phyloP scores from a whole-genome alignment of 2,113 vertebrate genomes.

The Gasterosteus aculeatus region DNA sequence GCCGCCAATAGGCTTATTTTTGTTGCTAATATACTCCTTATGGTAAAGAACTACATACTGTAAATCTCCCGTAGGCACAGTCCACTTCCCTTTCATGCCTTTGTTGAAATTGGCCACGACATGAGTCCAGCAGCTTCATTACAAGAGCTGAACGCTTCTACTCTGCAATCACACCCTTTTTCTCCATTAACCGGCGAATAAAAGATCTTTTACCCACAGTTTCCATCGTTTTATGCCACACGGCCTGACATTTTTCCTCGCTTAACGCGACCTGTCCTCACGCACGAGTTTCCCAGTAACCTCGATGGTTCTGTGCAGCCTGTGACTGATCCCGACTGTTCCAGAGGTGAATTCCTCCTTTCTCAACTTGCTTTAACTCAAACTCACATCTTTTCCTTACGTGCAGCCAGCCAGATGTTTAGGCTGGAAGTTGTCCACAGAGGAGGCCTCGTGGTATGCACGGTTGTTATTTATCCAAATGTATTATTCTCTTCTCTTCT shows the following conservation, averaged over 20 bases:
- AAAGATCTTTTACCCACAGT: conserved; percentile 51
- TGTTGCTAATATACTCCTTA: conserved; percentile 42
- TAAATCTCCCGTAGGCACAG: conserved; percentile 34
- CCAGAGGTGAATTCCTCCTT: conserved; percentile 56
- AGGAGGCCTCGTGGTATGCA: conserved; percentile 58
- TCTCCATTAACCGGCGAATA: conserved; percentile 63
- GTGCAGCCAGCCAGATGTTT: conserved; percentile 66
- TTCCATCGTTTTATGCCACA: conserved; percentile 52
- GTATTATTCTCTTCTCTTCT: conserved; percentile 68
- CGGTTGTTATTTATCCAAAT: conserved; percentile 70
- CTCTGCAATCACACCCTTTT: conserved; percentile 68
- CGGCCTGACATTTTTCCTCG: conserved; percentile 23
- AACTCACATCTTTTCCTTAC: conserved; percentile 58
- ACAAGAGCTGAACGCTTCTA: conserved; percentile 70
- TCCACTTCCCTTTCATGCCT: conserved; percentile 47
- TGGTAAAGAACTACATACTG: conserved; percentile 37
- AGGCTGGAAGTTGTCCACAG: conserved; percentile 62
- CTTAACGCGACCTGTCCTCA: conserved; percentile 6
- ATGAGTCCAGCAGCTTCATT: conserved; percentile 66
- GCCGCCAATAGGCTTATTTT: conserved; percentile 4
- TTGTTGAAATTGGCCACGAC: conserved; percentile 53
- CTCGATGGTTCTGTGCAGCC: conserved; percentile 21
- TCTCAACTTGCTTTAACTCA: conserved; percentile 62
- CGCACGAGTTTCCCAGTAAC: conserved; percentile 21
- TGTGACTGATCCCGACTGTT: conserved; percentile 28